A percentile compares a stretch with the other conserved stretches of the same genome.
Conservation (phyloP, 1,140 invertebrate species). For the roundworm (Caenorhabditis elegans) region DNA sequence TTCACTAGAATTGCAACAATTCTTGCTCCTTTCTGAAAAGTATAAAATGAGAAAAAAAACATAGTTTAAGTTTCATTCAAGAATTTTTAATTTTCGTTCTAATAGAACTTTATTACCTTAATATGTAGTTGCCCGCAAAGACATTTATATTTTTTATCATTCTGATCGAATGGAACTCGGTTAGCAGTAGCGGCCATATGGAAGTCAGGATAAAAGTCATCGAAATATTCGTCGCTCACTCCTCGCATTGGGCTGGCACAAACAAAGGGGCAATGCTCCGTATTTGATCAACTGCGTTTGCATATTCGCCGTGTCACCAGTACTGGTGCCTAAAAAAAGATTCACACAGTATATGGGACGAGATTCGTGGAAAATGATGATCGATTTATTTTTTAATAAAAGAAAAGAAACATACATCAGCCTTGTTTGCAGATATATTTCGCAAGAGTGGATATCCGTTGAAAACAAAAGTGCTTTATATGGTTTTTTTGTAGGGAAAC, state of each 20-base stretch:
- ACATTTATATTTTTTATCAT: conserved; percentile 43
- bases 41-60: not conserved
- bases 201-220: conserved; percentile 26
- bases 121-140: conserved; percentile 39
- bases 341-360: conserved; percentile 22
- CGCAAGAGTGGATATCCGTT: too few relatives aligned
- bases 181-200: conserved; percentile 11
- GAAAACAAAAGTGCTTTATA: too few relatives aligned
- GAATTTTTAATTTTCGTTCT: too few relatives aligned
- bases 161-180: conserved; percentile 44
- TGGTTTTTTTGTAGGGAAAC: too few relatives aligned
- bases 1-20: conserved; percentile 56
- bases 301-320: conserved; percentile 27
- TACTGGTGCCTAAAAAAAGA: not conserved
- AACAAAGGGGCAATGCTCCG: conserved; percentile 3
- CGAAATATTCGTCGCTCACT: conserved; percentile 22
- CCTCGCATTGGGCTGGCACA: conserved; percentile 19
- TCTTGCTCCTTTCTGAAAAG: conserved; percentile 54
- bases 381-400: not conserved
- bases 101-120: not conserved
- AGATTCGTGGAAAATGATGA: not conserved
- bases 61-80: not conserved
- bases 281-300: conserved; percentile 31
- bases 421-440: not conserved
- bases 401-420: not conserved